phyloP scores from a whole-genome alignment of 53 echinoderm and acorn worm species.

The Mesocentrotus franciscanus region DNA sequence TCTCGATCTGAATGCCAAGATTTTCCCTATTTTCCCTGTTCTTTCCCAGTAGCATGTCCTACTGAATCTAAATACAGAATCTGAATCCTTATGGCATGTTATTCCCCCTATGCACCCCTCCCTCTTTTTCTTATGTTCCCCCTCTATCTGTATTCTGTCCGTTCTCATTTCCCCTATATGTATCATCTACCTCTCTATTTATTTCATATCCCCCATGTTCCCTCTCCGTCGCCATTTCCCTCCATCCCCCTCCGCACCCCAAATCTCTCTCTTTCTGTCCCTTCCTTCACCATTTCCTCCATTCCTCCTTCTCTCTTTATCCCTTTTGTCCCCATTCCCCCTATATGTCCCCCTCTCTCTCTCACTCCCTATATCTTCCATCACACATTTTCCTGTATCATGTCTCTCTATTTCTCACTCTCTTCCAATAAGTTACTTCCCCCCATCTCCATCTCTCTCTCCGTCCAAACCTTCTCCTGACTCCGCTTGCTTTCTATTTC shows the following conservation, averaged over 20 bases:
- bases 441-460: slow-evolving; percentile 2
- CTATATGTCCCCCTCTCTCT: background rate
- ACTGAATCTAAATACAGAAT: no score
- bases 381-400: background rate
- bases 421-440: background rate
- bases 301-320: background rate
- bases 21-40: no score
- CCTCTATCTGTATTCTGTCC: no score
- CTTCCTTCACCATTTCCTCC: background rate
- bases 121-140: background rate
- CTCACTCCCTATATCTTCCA: background rate
- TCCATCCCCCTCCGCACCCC: background rate
- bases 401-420: background rate
- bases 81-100: no score
- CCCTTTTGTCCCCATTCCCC: background rate
- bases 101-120: background rate
- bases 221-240: background rate
- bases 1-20: no score
- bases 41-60: no score
- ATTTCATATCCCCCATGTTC: no score
- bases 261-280: background rate
- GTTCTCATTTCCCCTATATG: no score
- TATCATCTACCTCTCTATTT: no score
- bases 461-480: background rate
- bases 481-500: background rate